Evolutionary conservation across 2,797 vertebrate genomes (phyloP).

Genomic region (Tadarida brasiliensis): DNA sequence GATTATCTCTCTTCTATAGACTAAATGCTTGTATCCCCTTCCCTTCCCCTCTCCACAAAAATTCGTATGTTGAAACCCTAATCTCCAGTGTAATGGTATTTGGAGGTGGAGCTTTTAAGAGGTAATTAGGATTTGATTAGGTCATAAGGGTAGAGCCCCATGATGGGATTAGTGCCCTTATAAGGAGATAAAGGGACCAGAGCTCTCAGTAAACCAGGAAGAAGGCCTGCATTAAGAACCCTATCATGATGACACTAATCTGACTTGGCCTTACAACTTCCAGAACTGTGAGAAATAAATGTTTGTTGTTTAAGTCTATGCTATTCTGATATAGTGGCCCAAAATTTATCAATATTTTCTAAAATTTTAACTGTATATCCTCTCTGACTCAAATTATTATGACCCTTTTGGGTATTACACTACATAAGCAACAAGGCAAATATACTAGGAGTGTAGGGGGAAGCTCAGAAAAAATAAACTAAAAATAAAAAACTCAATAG

Average conservation of each 20-base stretch:
- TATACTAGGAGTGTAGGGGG: background rate
- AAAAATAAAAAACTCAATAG: constrained; percentile 1
- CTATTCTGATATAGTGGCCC: background rate
- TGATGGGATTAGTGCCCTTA: background rate
- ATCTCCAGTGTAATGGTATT: background rate
- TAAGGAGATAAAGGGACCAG: background rate
- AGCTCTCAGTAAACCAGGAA: background rate
- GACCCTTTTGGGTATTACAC: background rate
- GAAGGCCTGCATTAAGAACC: background rate
- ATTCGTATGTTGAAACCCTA: background rate
- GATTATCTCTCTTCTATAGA: background rate
- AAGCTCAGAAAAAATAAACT: constrained; percentile 9
- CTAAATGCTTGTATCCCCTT: background rate
- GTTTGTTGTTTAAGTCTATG: background rate
- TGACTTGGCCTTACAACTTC: background rate
- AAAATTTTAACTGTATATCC: constrained; percentile 23
- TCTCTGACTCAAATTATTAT: background rate
- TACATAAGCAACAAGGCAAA: background rate
- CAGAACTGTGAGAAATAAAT: background rate
- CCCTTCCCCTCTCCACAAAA: background rate
- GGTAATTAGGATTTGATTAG: background rate
- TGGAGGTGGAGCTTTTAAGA: background rate
- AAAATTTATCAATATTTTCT: background rate
- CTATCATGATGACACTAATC: background rate
- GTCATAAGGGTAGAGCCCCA: background rate